Conservation (phyloP, 2,797 vertebrate genomes). For the Decapterus maruadsi region DNA sequence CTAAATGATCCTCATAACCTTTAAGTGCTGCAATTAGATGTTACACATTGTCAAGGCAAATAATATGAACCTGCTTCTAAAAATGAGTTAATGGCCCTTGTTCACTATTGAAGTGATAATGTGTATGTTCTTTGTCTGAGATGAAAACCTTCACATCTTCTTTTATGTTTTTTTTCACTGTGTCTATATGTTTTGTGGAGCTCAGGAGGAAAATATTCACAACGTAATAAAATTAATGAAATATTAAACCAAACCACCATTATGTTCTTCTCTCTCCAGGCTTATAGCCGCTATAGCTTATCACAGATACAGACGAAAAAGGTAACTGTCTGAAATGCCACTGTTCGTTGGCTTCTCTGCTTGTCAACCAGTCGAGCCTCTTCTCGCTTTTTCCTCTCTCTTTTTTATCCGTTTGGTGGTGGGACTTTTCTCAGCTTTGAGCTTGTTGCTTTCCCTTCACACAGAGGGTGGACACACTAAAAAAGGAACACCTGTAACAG, state of each 20-base stretch:
- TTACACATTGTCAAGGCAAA: conserved; percentile 23
- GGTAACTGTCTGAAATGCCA: conserved; percentile 72
- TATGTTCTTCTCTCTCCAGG: conserved; percentile 74
- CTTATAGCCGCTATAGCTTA: conserved; percentile 83
- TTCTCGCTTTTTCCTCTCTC: conserved; percentile 14
- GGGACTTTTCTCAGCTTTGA: conserved; percentile 57
- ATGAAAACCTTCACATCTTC: background rate
- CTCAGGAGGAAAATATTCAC: background rate
- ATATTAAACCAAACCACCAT: conserved; percentile 33
- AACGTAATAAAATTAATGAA: background rate
- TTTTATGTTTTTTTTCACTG: background rate
- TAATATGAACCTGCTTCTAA: conserved; percentile 23
- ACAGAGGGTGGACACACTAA: conserved; percentile 34
- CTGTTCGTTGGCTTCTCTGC: conserved; percentile 31
- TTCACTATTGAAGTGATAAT: conserved; percentile 15
- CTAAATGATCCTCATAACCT: conserved; percentile 52
- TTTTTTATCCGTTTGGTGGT: conserved; percentile 58
- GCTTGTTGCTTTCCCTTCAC: conserved; percentile 37
- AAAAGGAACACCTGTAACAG: conserved; percentile 28
- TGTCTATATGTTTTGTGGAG: background rate
- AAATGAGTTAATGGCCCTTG: conserved; percentile 16
- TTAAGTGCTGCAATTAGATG: conserved; percentile 49
- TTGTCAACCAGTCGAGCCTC: conserved; percentile 20
- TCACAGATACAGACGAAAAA: conserved; percentile 83
- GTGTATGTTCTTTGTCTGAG: background rate